These are phyloP conservation scores for Hydroisotoma schaefferi DNA, from an alignment of 2,888 invertebrate genomes.

Conservation along the genomic window DNA sequence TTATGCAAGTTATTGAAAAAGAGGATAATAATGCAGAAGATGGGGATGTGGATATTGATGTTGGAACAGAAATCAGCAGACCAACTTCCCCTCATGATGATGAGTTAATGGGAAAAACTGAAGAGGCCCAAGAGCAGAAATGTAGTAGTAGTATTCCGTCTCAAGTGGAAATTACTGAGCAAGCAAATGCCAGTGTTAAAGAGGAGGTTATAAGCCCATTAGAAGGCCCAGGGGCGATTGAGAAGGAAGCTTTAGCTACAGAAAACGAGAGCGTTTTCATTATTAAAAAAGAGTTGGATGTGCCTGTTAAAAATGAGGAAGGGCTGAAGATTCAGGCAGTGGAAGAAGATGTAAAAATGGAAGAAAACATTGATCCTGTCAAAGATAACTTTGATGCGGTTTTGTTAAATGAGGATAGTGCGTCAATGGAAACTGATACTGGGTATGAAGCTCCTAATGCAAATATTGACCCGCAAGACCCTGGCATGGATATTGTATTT, in stretches of 20 bases:
- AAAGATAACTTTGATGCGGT: too few species aligned
- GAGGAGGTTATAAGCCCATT: too few species aligned
- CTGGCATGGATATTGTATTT: too few species aligned
- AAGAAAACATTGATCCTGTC: not conserved
- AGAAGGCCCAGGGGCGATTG: not conserved
- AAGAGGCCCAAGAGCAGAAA: too few species aligned
- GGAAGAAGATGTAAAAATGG: not conserved
- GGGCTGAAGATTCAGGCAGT: not conserved
- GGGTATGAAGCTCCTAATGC: not conserved
- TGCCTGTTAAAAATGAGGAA: not conserved
- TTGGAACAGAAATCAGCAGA: not conserved
- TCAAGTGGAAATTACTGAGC: not conserved
- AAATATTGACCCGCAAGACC: too few species aligned
- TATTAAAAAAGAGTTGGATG: not conserved
- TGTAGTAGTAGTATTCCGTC: too few species aligned
- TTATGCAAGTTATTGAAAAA: not conserved
- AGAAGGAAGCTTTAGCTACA: not conserved
- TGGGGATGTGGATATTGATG: not conserved
- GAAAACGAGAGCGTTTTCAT: not conserved
- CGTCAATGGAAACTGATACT: slow-evolving; percentile 4
- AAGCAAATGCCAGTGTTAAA: not conserved
- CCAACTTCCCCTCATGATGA: not conserved
- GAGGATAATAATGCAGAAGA: not conserved
- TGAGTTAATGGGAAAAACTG: not conserved
- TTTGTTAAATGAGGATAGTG: not conserved